Base-by-base conservation (phyloP, 2,888 invertebrate genomes). In the Anorthoa munda region DNA sequence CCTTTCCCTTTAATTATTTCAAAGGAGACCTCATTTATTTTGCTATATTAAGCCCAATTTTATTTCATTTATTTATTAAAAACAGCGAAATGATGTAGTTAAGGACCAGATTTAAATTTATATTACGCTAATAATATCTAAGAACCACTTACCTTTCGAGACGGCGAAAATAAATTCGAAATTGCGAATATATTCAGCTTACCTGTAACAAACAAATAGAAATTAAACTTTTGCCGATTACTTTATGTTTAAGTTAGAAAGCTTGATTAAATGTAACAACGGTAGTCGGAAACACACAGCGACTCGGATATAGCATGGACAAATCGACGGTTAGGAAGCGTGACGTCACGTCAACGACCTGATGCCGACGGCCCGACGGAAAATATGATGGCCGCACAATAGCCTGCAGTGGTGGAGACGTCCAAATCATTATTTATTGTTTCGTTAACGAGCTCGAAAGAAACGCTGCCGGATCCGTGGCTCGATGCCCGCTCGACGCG, bases 391-490 rank as follows among this genome's bases (percentile, higher is more conserved):
- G 89, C 85, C 85, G 88, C 91, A 95, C 94, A 94, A 95, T 91
- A 90, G 93, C 88, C 86, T 88, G 90, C 90, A 92, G 87, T 89
- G 89, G 90, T 88, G 89, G 91, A 90, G 92, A 93, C 92, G 91
- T 92, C 93, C 92, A 92, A 94, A 94, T 94, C 93, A 94, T 95
- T 95, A 94, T 94, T 94, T 95, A 95, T 95, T 94, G 94, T 95
- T 94, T 94, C 94, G 94, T 92, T 95, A 95, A 95, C 94, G 94
- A 95, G 94, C 93, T 89, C 87, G 90, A 91, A 90, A 93, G 92
- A 92, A 93, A 92, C 88, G 90, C 89, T 87, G 87, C 89, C 90
- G 91, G 91, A 91, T 89, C 90, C 87, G 88, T 89, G 88, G 89
- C 89, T 87, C 89, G 81, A 86, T 89, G 90, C 90, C 86, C 87